Conservation (phyloP, 2,797 vertebrate genomes). For the Myotis findleyi region DNA sequence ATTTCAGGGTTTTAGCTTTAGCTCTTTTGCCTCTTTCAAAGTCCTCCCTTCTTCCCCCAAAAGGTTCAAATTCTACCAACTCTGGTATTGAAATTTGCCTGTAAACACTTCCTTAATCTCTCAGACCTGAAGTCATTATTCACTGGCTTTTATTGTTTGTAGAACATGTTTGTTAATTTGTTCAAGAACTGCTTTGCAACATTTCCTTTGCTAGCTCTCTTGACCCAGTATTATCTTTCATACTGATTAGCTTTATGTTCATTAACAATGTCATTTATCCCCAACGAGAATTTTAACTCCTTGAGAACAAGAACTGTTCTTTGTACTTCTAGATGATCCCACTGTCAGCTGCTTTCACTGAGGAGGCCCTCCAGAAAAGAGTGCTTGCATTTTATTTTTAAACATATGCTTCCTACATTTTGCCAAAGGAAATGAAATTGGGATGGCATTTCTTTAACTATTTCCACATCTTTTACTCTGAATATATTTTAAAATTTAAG, state of each 20-base stretch:
- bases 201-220: conserved; percentile 41
- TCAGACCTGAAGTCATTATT: neutral
- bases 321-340: neutral
- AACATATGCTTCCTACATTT: neutral
- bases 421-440: conserved; percentile 5
- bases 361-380: neutral
- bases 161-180: conserved; percentile 25
- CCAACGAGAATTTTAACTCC: neutral
- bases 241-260: neutral
- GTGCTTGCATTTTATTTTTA: conserved; percentile 7
- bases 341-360: neutral
- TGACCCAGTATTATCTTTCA: neutral
- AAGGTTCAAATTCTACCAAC: neutral
- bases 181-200: neutral
- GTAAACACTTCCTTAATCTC: neutral
- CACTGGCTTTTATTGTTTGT: neutral
- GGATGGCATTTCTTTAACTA: neutral
- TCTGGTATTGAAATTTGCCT: neutral
- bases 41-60: neutral
- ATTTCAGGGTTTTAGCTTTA: neutral
- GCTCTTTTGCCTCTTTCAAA: neutral
- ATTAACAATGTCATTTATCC: neutral
- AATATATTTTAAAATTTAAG: conserved; percentile 13
- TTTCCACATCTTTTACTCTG: neutral
- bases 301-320: neutral